These are phyloP conservation scores for Phaedon cochleariae DNA, from an alignment of 2,888 invertebrate species.

Conservation along the genomic window DNA sequence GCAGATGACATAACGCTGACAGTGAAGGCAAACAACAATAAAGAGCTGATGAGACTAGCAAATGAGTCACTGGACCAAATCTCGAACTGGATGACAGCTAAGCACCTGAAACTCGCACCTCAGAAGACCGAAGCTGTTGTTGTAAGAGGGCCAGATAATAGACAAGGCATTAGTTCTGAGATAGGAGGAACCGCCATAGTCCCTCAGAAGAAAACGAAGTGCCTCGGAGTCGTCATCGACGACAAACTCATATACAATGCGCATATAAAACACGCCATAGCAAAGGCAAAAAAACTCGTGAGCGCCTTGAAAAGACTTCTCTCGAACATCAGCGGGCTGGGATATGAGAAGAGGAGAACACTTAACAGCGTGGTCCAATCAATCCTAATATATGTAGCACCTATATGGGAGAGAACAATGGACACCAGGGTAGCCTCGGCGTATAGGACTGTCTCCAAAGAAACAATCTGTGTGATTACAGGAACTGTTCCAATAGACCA, in stretches of 20 bases:
- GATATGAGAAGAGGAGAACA: background rate
- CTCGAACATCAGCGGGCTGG: constrained; percentile 11
- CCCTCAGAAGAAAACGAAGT: background rate
- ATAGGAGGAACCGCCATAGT: background rate
- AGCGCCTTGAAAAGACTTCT: background rate
- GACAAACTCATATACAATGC: background rate
- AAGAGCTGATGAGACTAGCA: too few relatives aligned
- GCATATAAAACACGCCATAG: background rate
- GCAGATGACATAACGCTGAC: too few relatives aligned
- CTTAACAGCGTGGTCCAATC: constrained; percentile 12
- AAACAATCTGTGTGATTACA: background rate
- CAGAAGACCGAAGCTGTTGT: too few relatives aligned
- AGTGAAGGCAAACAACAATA: too few relatives aligned
- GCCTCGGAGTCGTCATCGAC: constrained; percentile 5
- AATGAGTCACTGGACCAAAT: too few relatives aligned
- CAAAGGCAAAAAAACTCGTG: background rate
- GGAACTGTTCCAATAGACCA: constrained; percentile 2
- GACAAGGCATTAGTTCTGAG: background rate
- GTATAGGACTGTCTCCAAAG: constrained; percentile 13
- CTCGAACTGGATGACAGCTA: too few relatives aligned
- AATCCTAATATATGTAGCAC: constrained; percentile 17
- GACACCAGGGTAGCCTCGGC: background rate
- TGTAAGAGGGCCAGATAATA: background rate
- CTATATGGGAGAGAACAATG: constrained; percentile 12
- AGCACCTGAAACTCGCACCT: too few relatives aligned